Evolutionary conservation across 2,113 vertebrate genomes (phyloP).

Genomic region (Lycaon pictus): DNA sequence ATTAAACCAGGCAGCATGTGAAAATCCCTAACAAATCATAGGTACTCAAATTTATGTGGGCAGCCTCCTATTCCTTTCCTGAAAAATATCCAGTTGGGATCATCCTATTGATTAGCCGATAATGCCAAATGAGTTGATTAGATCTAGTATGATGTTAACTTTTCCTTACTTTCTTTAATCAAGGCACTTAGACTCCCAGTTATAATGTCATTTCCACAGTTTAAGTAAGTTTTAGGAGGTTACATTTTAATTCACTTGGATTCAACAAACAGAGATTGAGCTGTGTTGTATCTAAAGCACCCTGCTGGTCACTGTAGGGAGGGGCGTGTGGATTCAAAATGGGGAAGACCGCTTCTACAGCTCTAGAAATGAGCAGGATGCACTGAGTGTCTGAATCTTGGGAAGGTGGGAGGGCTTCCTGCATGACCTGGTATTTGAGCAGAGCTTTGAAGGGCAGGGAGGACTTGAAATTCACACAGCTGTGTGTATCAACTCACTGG

Average conservation of each 20-base stretch:
- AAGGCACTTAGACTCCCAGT: background rate
- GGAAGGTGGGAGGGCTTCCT: background rate
- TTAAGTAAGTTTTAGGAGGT: background rate
- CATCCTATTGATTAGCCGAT: background rate
- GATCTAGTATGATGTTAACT: background rate
- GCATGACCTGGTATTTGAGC: background rate
- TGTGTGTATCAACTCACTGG: background rate
- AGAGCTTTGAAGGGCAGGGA: background rate
- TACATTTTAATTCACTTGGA: background rate
- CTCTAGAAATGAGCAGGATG: background rate
- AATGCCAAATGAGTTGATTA: background rate
- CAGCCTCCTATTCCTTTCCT: background rate
- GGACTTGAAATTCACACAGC: background rate
- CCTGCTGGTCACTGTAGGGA: background rate
- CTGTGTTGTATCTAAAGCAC: background rate
- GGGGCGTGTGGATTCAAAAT: background rate
- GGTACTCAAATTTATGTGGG: background rate
- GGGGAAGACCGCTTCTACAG: background rate
- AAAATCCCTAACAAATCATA: background rate
- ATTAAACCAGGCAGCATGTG: background rate
- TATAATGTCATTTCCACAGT: background rate
- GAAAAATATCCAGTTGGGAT: background rate
- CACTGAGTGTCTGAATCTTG: background rate
- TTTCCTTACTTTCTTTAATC: background rate
- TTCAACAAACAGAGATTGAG: background rate